A percentile compares a stretch with the other conserved stretches of the same genome.
Evolutionary conservation across 1,140 invertebrate genomes (phyloP).

Genomic region (Limonius californicus): DNA sequence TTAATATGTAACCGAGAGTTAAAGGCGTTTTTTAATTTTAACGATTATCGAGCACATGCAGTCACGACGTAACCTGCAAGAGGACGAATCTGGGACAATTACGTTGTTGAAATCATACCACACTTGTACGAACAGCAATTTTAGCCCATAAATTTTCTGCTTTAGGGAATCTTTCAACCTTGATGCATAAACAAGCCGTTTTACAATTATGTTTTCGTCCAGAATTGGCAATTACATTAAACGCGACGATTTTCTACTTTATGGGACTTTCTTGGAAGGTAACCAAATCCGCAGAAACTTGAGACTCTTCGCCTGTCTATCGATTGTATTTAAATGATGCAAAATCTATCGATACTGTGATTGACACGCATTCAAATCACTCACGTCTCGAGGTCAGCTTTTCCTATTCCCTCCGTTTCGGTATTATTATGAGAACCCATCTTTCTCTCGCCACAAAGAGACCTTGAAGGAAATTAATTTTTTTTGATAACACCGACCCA

Average conservation of each 20-base stretch:
- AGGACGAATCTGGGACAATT: background rate
- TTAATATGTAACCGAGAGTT: background rate
- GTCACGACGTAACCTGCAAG: background rate
- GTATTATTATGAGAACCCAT: too few relatives aligned
- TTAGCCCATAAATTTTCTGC: constrained; percentile 7
- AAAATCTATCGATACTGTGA: too few relatives aligned
- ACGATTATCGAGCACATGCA: background rate
- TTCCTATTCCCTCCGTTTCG: too few relatives aligned
- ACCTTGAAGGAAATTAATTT: background rate
- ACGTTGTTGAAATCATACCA: background rate
- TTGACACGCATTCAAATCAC: too few relatives aligned
- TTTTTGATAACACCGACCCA: background rate
- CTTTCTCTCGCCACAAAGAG: background rate
- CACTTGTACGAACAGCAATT: background rate
- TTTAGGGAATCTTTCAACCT: background rate
- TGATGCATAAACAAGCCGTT: too few relatives aligned
- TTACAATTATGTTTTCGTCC: too few relatives aligned
- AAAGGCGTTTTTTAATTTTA: background rate
- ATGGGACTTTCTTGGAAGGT: background rate
- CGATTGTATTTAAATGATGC: background rate
- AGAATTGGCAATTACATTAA: background rate
- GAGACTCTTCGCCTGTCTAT: too few relatives aligned
- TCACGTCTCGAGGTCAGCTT: too few relatives aligned
- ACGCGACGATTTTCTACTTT: background rate
- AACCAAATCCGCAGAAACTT: too few relatives aligned